Evolutionary conservation across 2,888 invertebrate species (phyloP), one percentile per base, ranked within the genome.

Genomic region (Trissonchulus sp.): DNA sequence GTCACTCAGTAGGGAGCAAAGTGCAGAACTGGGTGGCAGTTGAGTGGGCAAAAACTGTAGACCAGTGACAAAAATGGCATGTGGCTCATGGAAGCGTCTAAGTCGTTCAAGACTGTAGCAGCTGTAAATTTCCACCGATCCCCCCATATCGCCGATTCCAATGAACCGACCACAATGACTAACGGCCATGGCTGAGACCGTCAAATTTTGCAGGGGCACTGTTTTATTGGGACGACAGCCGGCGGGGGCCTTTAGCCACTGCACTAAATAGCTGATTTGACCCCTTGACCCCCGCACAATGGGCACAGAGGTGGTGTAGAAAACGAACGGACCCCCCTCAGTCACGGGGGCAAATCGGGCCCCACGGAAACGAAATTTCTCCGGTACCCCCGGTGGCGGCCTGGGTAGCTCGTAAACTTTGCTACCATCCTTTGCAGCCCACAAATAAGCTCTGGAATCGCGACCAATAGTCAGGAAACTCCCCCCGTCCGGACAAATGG

Each of bases 1-100:
- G 60, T 79, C 80, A 35, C 80, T 78, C 1, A 80, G 72, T 1
- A 80, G 73, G 8, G 80, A 3, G 30, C 18, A n/a, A 3, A 71
- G 23, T 60, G 2, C 23, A 36, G 63, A 76, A 76, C 8, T 81
- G 78, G 30, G 79, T 79, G 62, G 3, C 28, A 81, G 81, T 1
- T 83, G 81, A 36, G 82, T 78, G 0, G 94, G 93, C 81, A 97
- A 88, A 88, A 99, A 98, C 87, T 93, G 92, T 80, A 99, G 87
- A 18, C 95, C 96, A 73, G 98, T 98, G 78, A 99, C 93, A 88
- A 99, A 99, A 90, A 95, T 94, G 82, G 91, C 92, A 88, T 98
- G 97, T 78, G 93, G 93, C 83, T 90, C 89, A 31, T 2, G 34
- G 3, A 3, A 8, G 1, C 71, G 34, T 36, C 30, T 2, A 2